Conservation (phyloP, 2,888 invertebrate species). For the Galeopsomyia nigrocyanea region DNA sequence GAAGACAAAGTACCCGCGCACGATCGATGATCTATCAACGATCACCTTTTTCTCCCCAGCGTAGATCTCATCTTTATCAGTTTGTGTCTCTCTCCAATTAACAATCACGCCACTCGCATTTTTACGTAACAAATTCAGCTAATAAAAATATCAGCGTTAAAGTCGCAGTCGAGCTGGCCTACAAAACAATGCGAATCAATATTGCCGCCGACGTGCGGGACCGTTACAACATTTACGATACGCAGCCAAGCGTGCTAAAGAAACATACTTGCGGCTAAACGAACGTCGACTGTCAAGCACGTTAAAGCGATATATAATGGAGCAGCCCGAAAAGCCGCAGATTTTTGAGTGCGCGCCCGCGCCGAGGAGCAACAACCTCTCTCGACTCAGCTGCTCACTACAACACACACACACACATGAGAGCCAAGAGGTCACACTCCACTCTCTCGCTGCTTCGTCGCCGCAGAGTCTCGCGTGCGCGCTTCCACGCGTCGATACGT, state of each 20-base stretch:
- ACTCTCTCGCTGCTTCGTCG: not conserved
- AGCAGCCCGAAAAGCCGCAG: not conserved
- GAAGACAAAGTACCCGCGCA: not conserved
- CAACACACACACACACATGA: no score
- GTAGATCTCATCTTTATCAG: not conserved
- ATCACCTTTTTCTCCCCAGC: not conserved
- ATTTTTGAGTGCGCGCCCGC: not conserved
- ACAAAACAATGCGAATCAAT: no score
- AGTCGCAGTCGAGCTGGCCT: no score
- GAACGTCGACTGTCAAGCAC: no score
- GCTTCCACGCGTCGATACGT: not conserved
- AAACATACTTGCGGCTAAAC: no score
- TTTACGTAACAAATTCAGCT: no score
- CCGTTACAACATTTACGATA: no score
- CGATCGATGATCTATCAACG: not conserved
- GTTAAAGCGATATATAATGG: no score
- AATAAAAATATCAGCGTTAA: no score
- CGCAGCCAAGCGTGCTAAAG: no score
- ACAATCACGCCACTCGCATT: no score
- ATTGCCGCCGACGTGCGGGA: no score
- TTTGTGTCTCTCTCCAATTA: not conserved
- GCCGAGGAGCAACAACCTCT: slow-evolving; percentile 38
- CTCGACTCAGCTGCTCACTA: not conserved
- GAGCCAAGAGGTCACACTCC: not conserved
- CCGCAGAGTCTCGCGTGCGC: not conserved